Evolutionary conservation across 2,797 vertebrate genomes (phyloP).

Genomic region (Taenioides sp.): DNA sequence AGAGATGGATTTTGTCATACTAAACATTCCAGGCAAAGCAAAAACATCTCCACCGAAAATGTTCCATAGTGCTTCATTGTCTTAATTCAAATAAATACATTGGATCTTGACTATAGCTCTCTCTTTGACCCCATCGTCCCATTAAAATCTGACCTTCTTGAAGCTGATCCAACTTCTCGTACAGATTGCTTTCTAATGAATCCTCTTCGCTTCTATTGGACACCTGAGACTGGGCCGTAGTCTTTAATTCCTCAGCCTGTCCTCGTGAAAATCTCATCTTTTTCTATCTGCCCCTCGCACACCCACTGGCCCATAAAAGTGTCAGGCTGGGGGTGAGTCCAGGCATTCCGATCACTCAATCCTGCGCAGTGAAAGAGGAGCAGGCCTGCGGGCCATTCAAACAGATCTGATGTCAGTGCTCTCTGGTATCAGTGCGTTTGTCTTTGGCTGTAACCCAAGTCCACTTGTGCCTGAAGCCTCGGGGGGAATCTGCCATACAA

Average conservation of each 20-base stretch:
- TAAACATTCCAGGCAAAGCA: too few relatives aligned
- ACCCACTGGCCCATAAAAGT: slow-evolving; percentile 59
- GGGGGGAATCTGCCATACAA: slow-evolving; percentile 44
- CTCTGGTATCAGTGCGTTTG: slow-evolving; percentile 78
- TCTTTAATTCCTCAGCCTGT: slow-evolving; percentile 39
- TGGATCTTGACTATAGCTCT: background rate
- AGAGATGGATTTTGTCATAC: too few relatives aligned
- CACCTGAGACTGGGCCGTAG: slow-evolving; percentile 21
- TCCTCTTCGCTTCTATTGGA: slow-evolving; percentile 15
- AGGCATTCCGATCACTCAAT: slow-evolving; percentile 67
- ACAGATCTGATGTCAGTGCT: slow-evolving; percentile 82
- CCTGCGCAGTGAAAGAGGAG: slow-evolving; percentile 62
- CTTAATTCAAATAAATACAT: background rate
- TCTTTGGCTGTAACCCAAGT: slow-evolving; percentile 79
- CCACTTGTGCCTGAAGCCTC: slow-evolving; percentile 68
- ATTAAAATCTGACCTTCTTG: slow-evolving; percentile 13
- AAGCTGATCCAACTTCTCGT: background rate
- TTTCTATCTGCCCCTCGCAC: slow-evolving; percentile 54
- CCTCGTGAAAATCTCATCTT: slow-evolving; percentile 46
- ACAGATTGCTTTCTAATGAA: slow-evolving; percentile 9
- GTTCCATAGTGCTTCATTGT: too few relatives aligned
- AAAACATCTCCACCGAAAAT: too few relatives aligned
- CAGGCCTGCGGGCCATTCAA: slow-evolving; percentile 76
- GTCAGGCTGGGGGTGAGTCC: slow-evolving; percentile 62
- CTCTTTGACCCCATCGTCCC: slow-evolving; percentile 4